Evolutionary conservation across 2,113 vertebrate genomes (phyloP).

Genomic region (Cisticola juncidis): DNA sequence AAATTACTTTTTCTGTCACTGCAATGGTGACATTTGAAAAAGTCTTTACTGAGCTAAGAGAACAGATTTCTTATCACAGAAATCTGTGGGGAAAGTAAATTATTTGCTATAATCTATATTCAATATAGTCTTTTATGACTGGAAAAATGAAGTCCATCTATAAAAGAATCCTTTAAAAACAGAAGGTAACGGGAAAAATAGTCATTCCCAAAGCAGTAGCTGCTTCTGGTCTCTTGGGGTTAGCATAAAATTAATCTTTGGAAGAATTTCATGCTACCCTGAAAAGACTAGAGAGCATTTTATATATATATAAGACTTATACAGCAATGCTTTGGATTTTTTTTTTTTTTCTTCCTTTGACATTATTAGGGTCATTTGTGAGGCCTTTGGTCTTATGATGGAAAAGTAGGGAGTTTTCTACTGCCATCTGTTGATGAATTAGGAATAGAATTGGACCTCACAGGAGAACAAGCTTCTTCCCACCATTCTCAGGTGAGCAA

Average conservation of each 20-base stretch:
- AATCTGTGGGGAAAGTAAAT: background rate
- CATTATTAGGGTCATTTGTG: background rate
- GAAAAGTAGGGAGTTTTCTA: background rate
- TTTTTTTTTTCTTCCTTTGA: background rate
- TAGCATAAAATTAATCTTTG: background rate
- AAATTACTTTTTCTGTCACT: background rate
- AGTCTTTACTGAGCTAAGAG: background rate
- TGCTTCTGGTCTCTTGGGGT: background rate
- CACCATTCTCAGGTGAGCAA: background rate
- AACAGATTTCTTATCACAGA: background rate
- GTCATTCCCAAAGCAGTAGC: background rate
- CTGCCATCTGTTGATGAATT: constrained; percentile 23
- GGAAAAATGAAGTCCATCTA: background rate
- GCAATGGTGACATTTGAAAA: background rate
- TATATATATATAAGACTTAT: background rate
- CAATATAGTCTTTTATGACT: background rate
- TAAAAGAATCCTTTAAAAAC: background rate
- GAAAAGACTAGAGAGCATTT: background rate
- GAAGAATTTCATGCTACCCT: background rate
- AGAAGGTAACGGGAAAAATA: background rate
- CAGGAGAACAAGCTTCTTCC: background rate
- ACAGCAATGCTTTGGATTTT: background rate
- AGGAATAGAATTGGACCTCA: background rate
- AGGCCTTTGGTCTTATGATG: background rate
- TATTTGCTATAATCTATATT: background rate